Percentiles rank a stretch among this genome's conserved stretches.
Evolutionary conservation across 2,888 invertebrate species (phyloP).

Genomic region (Seladonia tumulorum): DNA sequence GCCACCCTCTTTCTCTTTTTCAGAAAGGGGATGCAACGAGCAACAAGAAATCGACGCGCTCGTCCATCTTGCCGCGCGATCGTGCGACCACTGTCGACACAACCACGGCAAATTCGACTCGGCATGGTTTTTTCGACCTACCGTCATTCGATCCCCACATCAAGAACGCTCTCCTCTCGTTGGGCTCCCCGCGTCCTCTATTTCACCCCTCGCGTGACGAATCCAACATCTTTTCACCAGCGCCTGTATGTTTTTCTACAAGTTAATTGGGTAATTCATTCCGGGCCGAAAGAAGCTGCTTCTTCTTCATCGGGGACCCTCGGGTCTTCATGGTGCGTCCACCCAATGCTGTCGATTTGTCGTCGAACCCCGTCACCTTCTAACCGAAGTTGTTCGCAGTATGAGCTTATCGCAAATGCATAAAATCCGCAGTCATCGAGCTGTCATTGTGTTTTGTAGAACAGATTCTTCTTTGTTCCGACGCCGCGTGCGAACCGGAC

Average conservation of each 20-base stretch:
- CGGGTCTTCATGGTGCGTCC: neutral
- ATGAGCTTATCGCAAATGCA: no score
- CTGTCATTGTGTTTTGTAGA: no score
- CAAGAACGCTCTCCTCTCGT: neutral
- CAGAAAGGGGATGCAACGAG: conserved; percentile 32
- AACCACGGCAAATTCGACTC: conserved; percentile 54
- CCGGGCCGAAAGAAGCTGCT: neutral
- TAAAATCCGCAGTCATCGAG: no score
- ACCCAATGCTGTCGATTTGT: neutral
- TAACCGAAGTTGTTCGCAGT: no score
- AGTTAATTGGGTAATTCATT: conserved; percentile 5
- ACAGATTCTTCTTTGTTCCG: neutral
- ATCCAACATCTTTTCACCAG: neutral
- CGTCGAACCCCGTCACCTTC: no score
- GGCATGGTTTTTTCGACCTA: conserved; percentile 26
- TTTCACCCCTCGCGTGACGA: neutral
- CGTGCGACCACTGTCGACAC: conserved; percentile 60
- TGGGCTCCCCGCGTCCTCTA: neutral
- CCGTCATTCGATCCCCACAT: conserved; percentile 8
- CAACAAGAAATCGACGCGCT: conserved; percentile 28
- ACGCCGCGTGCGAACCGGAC: neutral
- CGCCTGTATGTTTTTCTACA: neutral
- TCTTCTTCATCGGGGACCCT: neutral
- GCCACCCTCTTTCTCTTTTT: neutral
- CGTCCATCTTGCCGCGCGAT: conserved; percentile 60